phyloP scores from a whole-genome alignment of 2,113 vertebrate species.

The Cyphomyrus plagiostoma region DNA sequence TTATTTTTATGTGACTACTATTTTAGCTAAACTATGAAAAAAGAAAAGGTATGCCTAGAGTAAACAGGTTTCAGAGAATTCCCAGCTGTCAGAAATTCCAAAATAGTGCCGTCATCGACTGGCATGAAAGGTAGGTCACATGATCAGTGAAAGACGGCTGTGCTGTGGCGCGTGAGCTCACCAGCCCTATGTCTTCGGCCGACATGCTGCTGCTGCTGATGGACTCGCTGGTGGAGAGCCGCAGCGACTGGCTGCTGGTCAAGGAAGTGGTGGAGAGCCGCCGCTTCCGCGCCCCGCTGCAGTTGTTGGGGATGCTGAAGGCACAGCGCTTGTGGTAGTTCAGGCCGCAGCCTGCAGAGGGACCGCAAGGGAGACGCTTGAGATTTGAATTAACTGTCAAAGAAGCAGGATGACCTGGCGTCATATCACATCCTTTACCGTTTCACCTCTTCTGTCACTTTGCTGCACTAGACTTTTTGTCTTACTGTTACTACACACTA shows the following conservation, averaged over 20 bases:
- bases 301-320: slow-evolving; percentile 89
- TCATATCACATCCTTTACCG: background rate
- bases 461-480: background rate
- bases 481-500: background rate
- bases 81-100: background rate
- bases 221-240: slow-evolving; percentile 71
- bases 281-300: slow-evolving; percentile 77
- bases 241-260: slow-evolving; percentile 71
- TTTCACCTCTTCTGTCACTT: background rate
- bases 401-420: background rate
- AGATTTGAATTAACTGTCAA: background rate
- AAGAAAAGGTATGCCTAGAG: background rate
- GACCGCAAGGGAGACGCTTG: slow-evolving; percentile 22
- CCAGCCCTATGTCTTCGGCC: slow-evolving; percentile 55
- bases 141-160: slow-evolving; percentile 24
- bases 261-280: slow-evolving; percentile 79
- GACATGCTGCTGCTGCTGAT: slow-evolving; percentile 51
- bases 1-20: too few relatives aligned
- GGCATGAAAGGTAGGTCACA: background rate
- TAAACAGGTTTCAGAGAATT: background rate
- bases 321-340: slow-evolving; percentile 92
- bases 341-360: slow-evolving; percentile 75
- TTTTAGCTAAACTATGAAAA: background rate
- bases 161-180: slow-evolving; percentile 59
- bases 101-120: background rate